Base-by-base conservation (phyloP, 2,113 vertebrate genomes). In the Erythrocercus mccallii region DNA sequence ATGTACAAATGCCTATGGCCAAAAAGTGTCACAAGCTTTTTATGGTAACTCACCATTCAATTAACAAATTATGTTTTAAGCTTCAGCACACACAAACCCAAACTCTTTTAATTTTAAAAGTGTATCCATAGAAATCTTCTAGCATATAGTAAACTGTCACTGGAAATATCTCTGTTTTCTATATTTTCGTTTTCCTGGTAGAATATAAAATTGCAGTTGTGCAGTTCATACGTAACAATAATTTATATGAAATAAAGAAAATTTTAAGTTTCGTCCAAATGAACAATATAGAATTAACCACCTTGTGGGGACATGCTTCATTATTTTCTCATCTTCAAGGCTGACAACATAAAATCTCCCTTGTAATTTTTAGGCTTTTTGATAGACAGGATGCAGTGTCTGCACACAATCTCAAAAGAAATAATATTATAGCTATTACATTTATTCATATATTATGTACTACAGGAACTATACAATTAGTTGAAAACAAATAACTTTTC, bases 261-360 rank as follows among this genome's bases (percentile, higher is more conserved):
- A 95, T 51, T 80, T 77, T 37, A 72, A 74, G 38, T 77, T 73
- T 86, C 31, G 92, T 90, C 77, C 60, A 70, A 37, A 51, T 90
- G 22, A 1, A 1, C 14, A 51, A 86, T 70, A 92, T 22, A 92
- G 42, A 78, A 90, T 86, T 61, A 93, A 88, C 64, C 47, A 88
- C 86, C 68, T 95, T 93, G 37, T 61, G 60, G 33, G 51, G 68
- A 81, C 14, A 88, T 37, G 71, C 51, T 80, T 92, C 85, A 77
- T 94, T 88, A 88, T 92, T 82, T 94, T 88, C 54, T 81, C 71
- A 48, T 95, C 86, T 94, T 95, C 64, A 77, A 74, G 44, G 51
- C 64, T 83, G 82, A 88, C 76, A 83, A 88, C 62, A 86, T 81
- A 73, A 90, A 90, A 93, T 73, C 33, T 91, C 71, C 54, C 62